Conservation (phyloP, 2,797 vertebrate species). For the Acipenser ruthenus region DNA sequence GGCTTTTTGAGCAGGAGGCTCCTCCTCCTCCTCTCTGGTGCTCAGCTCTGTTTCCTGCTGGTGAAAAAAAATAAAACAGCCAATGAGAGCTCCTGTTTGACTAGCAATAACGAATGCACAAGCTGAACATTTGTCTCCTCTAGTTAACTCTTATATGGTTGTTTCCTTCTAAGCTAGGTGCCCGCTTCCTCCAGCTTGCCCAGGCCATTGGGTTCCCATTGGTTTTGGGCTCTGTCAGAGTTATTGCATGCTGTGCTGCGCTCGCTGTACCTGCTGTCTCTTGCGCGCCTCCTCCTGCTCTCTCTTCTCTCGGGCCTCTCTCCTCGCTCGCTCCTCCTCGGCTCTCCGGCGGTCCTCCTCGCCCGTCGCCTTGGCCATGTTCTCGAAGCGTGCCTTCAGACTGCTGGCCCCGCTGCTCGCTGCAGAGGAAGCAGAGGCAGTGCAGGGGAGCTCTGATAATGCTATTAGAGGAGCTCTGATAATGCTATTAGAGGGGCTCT, state of each 20-base stretch:
- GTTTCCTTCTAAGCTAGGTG: too few species aligned
- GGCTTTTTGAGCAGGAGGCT: conserved; percentile 15
- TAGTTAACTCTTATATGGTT: too few species aligned
- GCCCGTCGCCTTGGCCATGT: conserved; percentile 68
- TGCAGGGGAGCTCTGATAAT: neutral
- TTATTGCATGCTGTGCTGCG: too few species aligned
- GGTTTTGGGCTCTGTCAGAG: too few species aligned
- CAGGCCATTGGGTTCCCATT: too few species aligned
- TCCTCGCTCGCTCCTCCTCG: conserved; percentile 61
- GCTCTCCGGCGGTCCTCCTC: conserved; percentile 68
- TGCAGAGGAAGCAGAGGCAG: conserved; percentile 24
- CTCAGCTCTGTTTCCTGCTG: conserved; percentile 31
- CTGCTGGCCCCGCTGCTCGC: conserved; percentile 70
- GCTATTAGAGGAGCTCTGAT: too few species aligned
- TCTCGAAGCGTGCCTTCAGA: conserved; percentile 81
- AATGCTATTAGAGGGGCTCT: too few species aligned
- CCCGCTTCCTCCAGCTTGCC: too few species aligned
- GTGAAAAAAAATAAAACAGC: neutral
- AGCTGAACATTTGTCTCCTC: too few species aligned
- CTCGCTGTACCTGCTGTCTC: conserved; percentile 43
- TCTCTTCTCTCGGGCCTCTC: conserved; percentile 54
- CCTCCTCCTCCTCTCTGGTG: conserved; percentile 30
- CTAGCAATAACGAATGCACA: too few species aligned
- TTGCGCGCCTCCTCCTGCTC: conserved; percentile 49
- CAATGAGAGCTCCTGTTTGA: too few species aligned